Evolutionary conservation across 2,113 vertebrate species (phyloP).

Genomic region (Grantiella picta): DNA sequence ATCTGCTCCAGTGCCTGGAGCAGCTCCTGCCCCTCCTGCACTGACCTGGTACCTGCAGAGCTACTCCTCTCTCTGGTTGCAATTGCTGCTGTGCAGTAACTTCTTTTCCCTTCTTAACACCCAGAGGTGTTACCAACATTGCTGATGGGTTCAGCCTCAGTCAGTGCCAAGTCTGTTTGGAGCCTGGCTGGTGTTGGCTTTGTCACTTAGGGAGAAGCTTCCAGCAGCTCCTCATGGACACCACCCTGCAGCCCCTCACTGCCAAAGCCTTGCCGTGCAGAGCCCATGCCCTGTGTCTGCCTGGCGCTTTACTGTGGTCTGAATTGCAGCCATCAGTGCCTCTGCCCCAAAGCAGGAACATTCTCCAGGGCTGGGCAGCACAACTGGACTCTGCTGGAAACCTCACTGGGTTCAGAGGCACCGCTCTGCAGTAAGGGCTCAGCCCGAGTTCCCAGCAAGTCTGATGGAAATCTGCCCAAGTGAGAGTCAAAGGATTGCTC

Average conservation of each 20-base stretch:
- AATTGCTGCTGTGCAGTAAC: not conserved
- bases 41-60: not conserved
- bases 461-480: not conserved
- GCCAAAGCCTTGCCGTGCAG: not conserved
- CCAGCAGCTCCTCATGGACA: not conserved
- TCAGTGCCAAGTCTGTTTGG: not conserved
- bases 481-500: not conserved
- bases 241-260: not conserved
- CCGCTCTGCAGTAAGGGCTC: not conserved
- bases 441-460: not conserved
- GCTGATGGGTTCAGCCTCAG: not conserved
- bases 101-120: not conserved
- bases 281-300: not conserved
- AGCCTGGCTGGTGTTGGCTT: not conserved
- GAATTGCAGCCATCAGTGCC: not conserved
- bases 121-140: rapidly evolving
- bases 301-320: not conserved
- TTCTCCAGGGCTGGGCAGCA: not conserved
- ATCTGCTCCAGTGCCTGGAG: not conserved
- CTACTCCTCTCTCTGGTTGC: rapidly evolving
- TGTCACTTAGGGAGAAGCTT: not conserved
- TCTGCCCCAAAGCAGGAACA: not conserved
- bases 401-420: rapidly evolving
- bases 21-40: not conserved
- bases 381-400: not conserved